Base-by-base conservation (phyloP, 2,888 invertebrate species). In the Scaptomyza polygonia region DNA sequence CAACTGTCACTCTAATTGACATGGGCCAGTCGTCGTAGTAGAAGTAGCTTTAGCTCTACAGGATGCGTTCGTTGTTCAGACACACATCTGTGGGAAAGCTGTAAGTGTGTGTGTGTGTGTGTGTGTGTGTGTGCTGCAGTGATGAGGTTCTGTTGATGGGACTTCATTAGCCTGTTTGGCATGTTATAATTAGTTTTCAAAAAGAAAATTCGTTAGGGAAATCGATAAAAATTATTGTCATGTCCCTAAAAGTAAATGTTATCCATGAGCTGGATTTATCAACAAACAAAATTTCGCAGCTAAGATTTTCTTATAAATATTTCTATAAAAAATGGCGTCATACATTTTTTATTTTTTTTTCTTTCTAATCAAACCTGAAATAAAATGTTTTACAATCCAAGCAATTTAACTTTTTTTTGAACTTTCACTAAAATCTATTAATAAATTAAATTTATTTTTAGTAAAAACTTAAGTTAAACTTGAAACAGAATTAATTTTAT, bases 1-100 rank as follows among this genome's bases (percentile, higher is more conserved):
- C 71, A 84, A 81, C 82, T 84, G 85, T 66, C 87, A 63, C 56
- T 84, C 85, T 75, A 81, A 84, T 78, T 81, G 85, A 78, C 81
- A 81, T 64, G 82, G 57, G 56, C 16, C 39, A 39, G 39, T 39
- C 3, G 39, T 39, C 3, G 30, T 62, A 59, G 47, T 36, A 30
- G 39, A 57, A 61, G 47, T 43, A 30, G 51, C 54, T 29, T 25
- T 67, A 56, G 55, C 54, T 45, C 47, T 58, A 25, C 34, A 32
- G 32, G 34, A 49, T 39, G n/a, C n/a, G n/a, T n/a, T n/a, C 5
- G 8, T 16, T 39, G 8, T 39, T 30, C 21, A 40, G 25, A 14
- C 32, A 16, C 42, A 5, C 18, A 40, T 40, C 11, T 18, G 11
- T 18, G 11, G 21, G 18, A n/a, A n/a, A 9, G 16, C 16, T 42